These are phyloP conservation scores for Chrysolina haemoptera DNA, from an alignment of 2,888 invertebrate species.

Conservation along the genomic window DNA sequence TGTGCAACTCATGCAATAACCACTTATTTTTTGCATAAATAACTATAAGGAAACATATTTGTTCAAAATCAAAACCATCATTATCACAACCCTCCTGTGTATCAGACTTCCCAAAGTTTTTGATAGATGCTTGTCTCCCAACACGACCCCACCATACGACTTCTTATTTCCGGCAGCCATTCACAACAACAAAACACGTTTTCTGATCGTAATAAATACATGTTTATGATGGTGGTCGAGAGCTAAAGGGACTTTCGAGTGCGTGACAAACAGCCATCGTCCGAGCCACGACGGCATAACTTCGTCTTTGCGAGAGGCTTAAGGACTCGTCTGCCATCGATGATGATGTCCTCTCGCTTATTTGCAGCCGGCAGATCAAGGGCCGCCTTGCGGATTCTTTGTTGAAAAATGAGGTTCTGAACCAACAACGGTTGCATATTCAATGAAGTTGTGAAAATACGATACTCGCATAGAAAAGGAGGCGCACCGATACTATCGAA, in stretches of 20 bases:
- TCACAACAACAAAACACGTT: slow-evolving; percentile 40
- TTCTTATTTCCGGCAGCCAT: slow-evolving; percentile 6
- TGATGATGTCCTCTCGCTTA: slow-evolving; percentile 44
- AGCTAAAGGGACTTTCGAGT: slow-evolving; percentile 48
- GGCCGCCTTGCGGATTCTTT: slow-evolving; percentile 5
- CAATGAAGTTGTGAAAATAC: neutral
- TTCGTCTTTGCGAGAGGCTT: slow-evolving; percentile 37
- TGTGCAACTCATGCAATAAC: too few species aligned
- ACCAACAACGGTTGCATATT: neutral
- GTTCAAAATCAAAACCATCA: neutral
- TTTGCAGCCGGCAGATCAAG: slow-evolving; percentile 41
- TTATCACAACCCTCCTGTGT: neutral
- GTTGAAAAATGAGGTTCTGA: neutral
- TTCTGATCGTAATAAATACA: slow-evolving; percentile 49
- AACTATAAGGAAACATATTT: neutral
- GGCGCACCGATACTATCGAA: neutral
- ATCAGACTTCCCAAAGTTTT: neutral
- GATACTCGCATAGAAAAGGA: neutral
- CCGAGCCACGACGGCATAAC: slow-evolving; percentile 43
- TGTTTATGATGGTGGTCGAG: slow-evolving; percentile 47
- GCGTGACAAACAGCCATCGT: slow-evolving; percentile 58
- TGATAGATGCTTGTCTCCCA: neutral
- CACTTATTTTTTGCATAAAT: too few species aligned
- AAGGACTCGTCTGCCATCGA: slow-evolving; percentile 40
- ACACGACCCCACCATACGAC: neutral